Conservation (phyloP, 2,113 vertebrate genomes). For the Tinamus guttatus region DNA sequence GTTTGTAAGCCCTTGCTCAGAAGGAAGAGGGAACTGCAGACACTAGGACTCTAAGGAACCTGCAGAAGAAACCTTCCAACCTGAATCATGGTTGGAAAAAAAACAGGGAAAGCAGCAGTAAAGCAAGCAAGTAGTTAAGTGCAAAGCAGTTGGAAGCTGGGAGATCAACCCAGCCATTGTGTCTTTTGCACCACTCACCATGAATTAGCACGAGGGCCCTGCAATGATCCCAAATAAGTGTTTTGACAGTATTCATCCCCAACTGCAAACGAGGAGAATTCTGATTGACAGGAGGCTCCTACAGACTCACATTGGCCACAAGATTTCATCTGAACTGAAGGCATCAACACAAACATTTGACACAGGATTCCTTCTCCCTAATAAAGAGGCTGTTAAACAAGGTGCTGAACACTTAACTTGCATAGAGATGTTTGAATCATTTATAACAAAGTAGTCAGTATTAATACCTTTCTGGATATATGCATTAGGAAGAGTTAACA, state of each 20-base stretch:
- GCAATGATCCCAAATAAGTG: not conserved
- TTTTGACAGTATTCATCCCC: not conserved
- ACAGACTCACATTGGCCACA: accelerated
- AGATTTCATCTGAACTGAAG: not conserved
- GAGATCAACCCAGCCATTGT: accelerated
- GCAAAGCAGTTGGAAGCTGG: not conserved
- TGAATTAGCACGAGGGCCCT: not conserved
- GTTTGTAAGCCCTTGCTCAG: not conserved
- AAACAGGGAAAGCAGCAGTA: not conserved
- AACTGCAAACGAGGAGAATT: not conserved
- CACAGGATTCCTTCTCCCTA: not conserved
- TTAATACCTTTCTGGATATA: constrained; percentile 1
- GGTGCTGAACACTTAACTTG: not conserved
- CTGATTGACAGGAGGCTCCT: not conserved
- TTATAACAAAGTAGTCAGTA: constrained; percentile 21
- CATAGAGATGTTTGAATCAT: not conserved
- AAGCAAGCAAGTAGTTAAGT: not conserved
- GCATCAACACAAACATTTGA: not conserved
- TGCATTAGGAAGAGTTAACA: constrained; percentile 19
- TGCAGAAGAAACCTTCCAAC: too few species aligned
- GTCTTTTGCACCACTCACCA: not conserved
- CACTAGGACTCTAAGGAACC: not conserved
- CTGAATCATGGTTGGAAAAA: not conserved
- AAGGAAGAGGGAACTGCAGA: not conserved
- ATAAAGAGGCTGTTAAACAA: not conserved